Evolutionary conservation across 2,797 vertebrate species (phyloP).

Genomic region (Lindbergichthys nudifrons): DNA sequence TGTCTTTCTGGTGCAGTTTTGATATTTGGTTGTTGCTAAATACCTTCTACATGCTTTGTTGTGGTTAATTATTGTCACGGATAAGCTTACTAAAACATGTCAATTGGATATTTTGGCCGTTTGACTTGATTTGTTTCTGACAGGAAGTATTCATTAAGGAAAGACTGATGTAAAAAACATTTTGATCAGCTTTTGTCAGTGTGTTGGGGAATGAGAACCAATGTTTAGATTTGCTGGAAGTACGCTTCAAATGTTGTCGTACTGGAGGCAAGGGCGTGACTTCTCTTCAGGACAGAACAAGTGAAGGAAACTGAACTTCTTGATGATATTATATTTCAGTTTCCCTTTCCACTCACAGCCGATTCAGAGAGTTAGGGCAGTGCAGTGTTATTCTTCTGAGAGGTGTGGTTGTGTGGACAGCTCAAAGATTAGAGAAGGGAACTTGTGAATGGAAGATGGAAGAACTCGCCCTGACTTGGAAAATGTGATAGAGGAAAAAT

Average conservation of each 20-base stretch:
- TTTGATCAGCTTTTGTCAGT: background rate
- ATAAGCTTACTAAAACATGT: background rate
- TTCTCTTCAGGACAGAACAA: slow-evolving; percentile 37
- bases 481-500: slow-evolving; percentile 39
- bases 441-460: slow-evolving; percentile 48
- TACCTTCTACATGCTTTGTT: background rate
- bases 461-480: slow-evolving; percentile 42
- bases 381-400: slow-evolving; percentile 46
- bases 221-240: slow-evolving; percentile 20
- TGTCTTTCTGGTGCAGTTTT: background rate
- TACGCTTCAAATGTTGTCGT: background rate
- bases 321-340: slow-evolving; percentile 49
- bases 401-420: slow-evolving; percentile 54
- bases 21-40: background rate
- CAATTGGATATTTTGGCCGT: background rate
- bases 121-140: background rate
- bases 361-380: slow-evolving; percentile 6
- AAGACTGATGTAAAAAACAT: background rate
- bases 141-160: background rate
- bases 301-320: slow-evolving; percentile 21
- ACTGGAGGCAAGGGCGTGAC: slow-evolving; percentile 7
- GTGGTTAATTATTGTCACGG: background rate
- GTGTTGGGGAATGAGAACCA: slow-evolving; percentile 5
- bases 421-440: slow-evolving; percentile 43
- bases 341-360: slow-evolving; percentile 47